phyloP scores from a whole-genome alignment of 2,113 vertebrate species.

The Passerina amoena region DNA sequence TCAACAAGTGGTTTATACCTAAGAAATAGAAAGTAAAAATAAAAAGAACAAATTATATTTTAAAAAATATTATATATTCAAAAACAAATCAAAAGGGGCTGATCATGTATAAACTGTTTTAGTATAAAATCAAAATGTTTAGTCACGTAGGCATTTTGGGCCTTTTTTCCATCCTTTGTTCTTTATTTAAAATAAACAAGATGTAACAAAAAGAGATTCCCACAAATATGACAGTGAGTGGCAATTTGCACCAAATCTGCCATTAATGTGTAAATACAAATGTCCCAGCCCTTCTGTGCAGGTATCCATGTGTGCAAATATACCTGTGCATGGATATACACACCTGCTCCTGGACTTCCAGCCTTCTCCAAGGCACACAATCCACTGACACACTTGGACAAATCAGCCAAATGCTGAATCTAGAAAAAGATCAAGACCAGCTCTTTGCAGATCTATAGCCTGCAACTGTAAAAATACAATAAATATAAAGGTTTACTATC shows the following conservation, averaged over 20 bases:
- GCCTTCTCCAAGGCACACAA: background rate
- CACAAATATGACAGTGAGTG: background rate
- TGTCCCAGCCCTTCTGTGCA: background rate
- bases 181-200: background rate
- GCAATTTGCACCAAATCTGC: background rate
- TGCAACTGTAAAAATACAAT: background rate
- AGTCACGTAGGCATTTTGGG: background rate
- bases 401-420: constrained; percentile 17
- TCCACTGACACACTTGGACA: background rate
- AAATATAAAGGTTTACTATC: background rate
- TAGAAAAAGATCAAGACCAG: background rate
- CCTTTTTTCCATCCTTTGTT: background rate
- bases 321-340: background rate
- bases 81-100: background rate
- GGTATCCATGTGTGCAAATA: background rate
- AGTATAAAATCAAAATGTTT: background rate
- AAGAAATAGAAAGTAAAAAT: background rate
- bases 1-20: constrained; percentile 2
- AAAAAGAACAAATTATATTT: background rate
- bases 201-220: constrained; percentile 5
- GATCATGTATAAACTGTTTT: background rate
- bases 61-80: background rate
- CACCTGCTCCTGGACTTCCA: background rate
- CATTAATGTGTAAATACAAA: background rate
- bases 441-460: background rate